Percentiles rank a stretch among this genome's conserved stretches.
Evolutionary conservation across 2,797 vertebrate genomes (phyloP).

Genomic region (Labeo calbasu): DNA sequence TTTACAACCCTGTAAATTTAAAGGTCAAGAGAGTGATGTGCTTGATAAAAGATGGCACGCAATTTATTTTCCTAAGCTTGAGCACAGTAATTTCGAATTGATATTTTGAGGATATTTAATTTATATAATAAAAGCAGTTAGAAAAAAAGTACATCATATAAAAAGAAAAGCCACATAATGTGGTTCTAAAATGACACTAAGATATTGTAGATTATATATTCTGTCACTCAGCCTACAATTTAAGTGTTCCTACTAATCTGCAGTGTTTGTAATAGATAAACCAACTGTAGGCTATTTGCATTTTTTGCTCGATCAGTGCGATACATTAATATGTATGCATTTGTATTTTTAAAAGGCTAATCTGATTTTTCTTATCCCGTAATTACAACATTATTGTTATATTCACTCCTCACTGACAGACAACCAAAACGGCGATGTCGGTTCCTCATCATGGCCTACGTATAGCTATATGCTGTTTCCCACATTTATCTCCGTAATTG

Average conservation of each 20-base stretch:
- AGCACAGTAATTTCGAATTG: background rate
- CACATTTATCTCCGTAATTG: conserved; percentile 72
- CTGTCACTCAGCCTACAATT: background rate
- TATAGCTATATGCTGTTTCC: conserved; percentile 63
- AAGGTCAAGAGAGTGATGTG: background rate
- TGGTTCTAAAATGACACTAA: background rate
- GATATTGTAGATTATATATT: background rate
- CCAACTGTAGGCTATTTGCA: background rate
- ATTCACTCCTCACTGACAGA: background rate
- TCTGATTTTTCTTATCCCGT: background rate
- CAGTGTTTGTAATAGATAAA: background rate
- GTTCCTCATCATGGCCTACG: background rate
- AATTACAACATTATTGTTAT: background rate
- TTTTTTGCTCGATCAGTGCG: background rate
- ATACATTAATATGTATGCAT: background rate
- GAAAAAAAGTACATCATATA: background rate
- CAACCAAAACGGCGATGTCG: conserved; percentile 14
- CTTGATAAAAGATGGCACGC: background rate
- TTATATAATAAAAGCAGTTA: background rate
- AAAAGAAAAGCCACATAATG: background rate
- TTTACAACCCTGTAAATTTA: background rate
- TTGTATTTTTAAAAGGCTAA: background rate
- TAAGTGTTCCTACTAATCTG: background rate
- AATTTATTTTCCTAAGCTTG: background rate
- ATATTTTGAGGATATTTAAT: background rate